Evolutionary conservation across 2,113 vertebrate genomes (phyloP).

Genomic region (Zootoca vivipara): DNA sequence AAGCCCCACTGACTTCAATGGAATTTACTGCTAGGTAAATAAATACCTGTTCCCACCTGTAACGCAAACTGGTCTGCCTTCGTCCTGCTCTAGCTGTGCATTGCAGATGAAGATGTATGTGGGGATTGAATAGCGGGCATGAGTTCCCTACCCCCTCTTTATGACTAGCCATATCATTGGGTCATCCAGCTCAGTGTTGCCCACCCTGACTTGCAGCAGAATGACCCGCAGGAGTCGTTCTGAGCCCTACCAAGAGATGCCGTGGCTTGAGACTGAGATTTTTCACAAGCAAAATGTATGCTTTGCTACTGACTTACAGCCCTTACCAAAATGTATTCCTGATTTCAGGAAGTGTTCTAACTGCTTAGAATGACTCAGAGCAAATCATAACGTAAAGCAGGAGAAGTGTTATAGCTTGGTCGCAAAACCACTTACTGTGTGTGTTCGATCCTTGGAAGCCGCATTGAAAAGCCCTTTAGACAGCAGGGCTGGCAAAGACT

Average conservation of each 20-base stretch:
- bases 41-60: no score
- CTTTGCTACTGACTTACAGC: no score
- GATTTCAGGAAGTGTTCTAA: background rate
- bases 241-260: no score
- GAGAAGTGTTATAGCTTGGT: background rate
- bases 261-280: no score
- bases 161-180: no score
- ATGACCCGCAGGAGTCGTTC: no score
- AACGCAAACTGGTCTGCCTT: background rate
- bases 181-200: no score
- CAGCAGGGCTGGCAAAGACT: background rate
- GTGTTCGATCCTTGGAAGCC: background rate
- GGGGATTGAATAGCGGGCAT: background rate
- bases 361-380: background rate
- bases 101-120: background rate
- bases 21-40: no score
- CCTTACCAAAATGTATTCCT: background rate
- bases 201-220: no score
- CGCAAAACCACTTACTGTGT: background rate
- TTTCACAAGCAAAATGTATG: no score
- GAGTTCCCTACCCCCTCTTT: no score
- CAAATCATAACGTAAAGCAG: background rate
- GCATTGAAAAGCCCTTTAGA: background rate
- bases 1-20: no score
- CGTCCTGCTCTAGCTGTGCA: background rate